Conservation (phyloP, 2,797 vertebrate genomes). For the Sebastes baramenuke region DNA sequence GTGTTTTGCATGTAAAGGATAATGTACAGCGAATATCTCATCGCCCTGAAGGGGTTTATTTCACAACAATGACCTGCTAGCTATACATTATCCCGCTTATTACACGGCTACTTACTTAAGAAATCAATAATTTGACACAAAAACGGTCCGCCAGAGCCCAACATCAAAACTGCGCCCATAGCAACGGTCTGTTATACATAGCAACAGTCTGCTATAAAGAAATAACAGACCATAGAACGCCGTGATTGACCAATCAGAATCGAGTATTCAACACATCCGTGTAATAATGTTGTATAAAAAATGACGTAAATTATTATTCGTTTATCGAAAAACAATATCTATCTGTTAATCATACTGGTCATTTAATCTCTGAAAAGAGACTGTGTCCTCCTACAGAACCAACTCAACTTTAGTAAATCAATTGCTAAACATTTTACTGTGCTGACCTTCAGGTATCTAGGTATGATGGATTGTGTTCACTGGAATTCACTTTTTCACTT, state of each 20-base stretch:
- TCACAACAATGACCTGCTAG: no score
- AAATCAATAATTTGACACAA: no score
- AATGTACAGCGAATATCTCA: no score
- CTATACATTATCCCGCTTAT: no score
- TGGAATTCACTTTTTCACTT: not conserved
- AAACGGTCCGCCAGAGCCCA: rapidly evolving
- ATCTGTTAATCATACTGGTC: not conserved
- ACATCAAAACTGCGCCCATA: no score
- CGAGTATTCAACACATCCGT: not conserved
- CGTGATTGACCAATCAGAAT: no score
- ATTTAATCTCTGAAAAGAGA: not conserved
- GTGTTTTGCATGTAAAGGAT: no score
- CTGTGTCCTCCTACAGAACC: not conserved
- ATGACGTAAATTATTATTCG: not conserved
- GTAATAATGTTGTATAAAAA: not conserved
- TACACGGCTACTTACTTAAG: no score
- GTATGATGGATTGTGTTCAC: not conserved
- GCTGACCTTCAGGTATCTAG: not conserved
- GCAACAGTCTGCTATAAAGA: no score
- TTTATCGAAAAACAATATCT: not conserved
- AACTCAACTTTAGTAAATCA: not conserved
- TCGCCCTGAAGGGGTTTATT: no score
- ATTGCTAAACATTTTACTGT: not conserved
- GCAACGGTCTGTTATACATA: no score
- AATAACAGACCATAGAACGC: no score